Evolutionary conservation across 2,797 vertebrate genomes (phyloP).

Genomic region (Epinephelus coioides): DNA sequence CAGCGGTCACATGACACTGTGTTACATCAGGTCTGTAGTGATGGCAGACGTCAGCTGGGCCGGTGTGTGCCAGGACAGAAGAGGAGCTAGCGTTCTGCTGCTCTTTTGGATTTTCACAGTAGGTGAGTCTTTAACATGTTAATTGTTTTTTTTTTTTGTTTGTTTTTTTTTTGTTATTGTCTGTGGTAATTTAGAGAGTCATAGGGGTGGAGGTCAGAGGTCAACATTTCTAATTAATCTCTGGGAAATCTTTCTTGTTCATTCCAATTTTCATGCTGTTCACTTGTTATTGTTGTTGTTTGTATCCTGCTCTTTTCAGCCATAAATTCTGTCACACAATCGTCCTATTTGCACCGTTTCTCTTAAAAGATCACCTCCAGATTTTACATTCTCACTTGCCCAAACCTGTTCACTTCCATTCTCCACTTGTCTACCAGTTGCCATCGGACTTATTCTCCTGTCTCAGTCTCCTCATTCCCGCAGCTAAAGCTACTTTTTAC

Average conservation of each 20-base stretch:
- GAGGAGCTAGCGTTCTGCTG: slow-evolving; percentile 40
- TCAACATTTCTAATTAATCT: neutral
- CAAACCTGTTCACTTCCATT: no score
- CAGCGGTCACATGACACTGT: neutral
- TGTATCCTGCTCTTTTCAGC: neutral
- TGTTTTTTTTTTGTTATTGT: neutral
- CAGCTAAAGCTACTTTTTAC: neutral
- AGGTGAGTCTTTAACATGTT: slow-evolving; percentile 60
- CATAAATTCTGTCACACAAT: neutral
- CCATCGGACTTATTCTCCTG: neutral
- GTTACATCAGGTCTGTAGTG: slow-evolving; percentile 20
- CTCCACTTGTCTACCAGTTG: neutral
- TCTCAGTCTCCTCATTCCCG: neutral
- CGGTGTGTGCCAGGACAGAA: slow-evolving; percentile 3
- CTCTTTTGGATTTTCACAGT: slow-evolving; percentile 60
- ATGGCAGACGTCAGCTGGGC: slow-evolving; percentile 53
- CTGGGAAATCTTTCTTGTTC: neutral
- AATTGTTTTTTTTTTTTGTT: neutral
- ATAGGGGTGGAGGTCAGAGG: neutral
- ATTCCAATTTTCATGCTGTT: neutral
- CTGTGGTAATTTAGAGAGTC: neutral
- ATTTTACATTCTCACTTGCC: no score
- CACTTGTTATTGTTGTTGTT: neutral
- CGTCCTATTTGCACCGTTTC: no score
- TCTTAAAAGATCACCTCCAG: no score